Conservation (phyloP, 92 coral and sea anemone species). For the Heliopora coerulea region DNA sequence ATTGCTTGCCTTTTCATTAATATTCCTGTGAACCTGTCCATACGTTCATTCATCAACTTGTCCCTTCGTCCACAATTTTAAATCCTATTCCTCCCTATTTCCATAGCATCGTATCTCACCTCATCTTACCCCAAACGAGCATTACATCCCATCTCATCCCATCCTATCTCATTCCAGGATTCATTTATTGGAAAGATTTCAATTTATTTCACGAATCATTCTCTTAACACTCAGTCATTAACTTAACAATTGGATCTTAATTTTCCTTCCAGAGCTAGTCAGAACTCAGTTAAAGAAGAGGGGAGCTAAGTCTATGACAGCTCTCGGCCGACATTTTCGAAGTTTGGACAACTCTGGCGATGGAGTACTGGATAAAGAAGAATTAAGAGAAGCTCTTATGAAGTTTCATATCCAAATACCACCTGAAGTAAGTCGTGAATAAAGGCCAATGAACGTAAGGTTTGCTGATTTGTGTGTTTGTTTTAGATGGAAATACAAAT, state of each 20-base stretch:
- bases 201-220: no score
- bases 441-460: neutral
- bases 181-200: no score
- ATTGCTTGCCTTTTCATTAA: neutral
- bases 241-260: no score
- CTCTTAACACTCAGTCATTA: no score
- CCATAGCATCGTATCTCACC: no score
- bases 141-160: neutral
- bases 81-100: no score
- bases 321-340: slow-evolving; percentile 82
- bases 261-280: slow-evolving; percentile 54
- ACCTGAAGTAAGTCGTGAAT: slow-evolving; percentile 63
- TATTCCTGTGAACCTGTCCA: neutral
- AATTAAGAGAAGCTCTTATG: slow-evolving; percentile 66
- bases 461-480: no score
- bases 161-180: no score
- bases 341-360: slow-evolving; percentile 79
- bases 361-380: slow-evolving; percentile 79
- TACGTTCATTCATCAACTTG: neutral
- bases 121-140: neutral
- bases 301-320: slow-evolving; percentile 93
- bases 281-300: slow-evolving; percentile 72
- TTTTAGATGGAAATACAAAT: no score
- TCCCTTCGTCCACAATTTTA: neutral
- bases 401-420: slow-evolving; percentile 73